These are phyloP conservation scores for Antrozous pallidus DNA, from an alignment of 2,797 vertebrate genomes.

Conservation along the genomic window DNA sequence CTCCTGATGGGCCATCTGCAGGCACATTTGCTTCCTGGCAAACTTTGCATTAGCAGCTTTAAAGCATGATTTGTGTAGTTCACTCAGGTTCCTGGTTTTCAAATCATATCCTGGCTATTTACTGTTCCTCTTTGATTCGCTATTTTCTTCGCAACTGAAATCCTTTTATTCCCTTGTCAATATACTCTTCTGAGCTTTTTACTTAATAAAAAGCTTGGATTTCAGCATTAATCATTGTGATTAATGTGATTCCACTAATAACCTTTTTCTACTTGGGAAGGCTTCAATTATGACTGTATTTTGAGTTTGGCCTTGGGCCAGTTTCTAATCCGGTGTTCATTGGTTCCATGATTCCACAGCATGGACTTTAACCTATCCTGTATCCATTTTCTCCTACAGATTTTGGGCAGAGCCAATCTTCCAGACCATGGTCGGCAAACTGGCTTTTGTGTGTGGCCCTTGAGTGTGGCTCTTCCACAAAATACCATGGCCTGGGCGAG, in stretches of 20 bases:
- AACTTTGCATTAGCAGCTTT: slow-evolving; percentile 32
- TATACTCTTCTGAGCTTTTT: slow-evolving; percentile 56
- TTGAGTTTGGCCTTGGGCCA: slow-evolving; percentile 65
- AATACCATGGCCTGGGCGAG: no score
- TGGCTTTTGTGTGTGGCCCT: no score
- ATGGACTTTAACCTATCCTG: slow-evolving; percentile 52
- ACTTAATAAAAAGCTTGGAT: slow-evolving; percentile 54
- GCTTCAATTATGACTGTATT: slow-evolving; percentile 67
- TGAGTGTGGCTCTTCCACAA: no score
- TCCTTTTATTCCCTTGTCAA: background rate
- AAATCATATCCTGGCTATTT: slow-evolving; percentile 53
- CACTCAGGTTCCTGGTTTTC: slow-evolving; percentile 51
- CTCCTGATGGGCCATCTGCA: slow-evolving; percentile 55
- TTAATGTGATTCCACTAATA: slow-evolving; percentile 68
- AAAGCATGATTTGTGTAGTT: slow-evolving; percentile 26
- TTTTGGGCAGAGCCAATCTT: background rate
- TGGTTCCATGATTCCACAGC: background rate
- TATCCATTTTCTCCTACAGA: slow-evolving; percentile 2
- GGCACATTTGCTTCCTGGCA: slow-evolving; percentile 51
- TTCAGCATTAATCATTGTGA: slow-evolving; percentile 69
- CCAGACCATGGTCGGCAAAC: no score
- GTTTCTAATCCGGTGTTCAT: slow-evolving; percentile 47
- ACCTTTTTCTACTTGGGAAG: slow-evolving; percentile 70
- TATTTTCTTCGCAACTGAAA: slow-evolving; percentile 54
- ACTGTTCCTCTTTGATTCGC: slow-evolving; percentile 38